Percentiles rank a stretch among this genome's conserved stretches.
phyloP scores from a whole-genome alignment of 2,113 vertebrate species.

The Rattus norvegicus region DNA sequence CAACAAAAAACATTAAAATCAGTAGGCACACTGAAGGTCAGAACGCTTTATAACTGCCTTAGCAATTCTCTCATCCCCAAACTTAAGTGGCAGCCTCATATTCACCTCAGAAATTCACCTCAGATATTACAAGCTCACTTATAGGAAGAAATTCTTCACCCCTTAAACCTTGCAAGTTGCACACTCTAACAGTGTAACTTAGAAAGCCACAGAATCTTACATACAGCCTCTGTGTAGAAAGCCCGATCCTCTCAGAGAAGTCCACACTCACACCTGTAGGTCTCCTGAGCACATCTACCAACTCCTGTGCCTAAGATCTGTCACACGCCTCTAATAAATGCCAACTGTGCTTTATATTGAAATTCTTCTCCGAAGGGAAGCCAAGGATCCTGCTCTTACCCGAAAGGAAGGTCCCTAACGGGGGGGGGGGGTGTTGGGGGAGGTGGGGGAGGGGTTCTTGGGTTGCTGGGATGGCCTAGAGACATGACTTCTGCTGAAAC shows the following conservation, averaged over 20 bases:
- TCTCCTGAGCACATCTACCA: too few relatives aligned
- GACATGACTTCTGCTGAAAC: neutral
- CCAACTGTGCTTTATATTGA: neutral
- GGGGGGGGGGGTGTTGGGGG: too few relatives aligned
- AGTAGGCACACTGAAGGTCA: neutral
- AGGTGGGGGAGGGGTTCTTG: too few relatives aligned
- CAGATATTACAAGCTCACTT: neutral
- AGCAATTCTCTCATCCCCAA: neutral
- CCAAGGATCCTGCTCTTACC: neutral
- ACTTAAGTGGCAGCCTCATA: neutral
- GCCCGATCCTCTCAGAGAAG: neutral
- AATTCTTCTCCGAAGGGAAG: neutral
- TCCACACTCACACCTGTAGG: too few relatives aligned
- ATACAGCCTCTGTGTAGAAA: neutral
- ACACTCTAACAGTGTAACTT: neutral
- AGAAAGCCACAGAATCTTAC: neutral
- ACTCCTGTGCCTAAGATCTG: neutral
- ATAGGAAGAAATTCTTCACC: neutral
- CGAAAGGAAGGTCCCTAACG: neutral
- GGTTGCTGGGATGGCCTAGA: neutral
- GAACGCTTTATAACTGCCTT: neutral
- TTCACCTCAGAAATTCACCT: too few relatives aligned
- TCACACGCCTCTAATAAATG: too few relatives aligned
- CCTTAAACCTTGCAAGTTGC: neutral
- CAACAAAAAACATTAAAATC: too few relatives aligned